Evolutionary conservation across 2,113 vertebrate species (phyloP), one percentile per base, ranked within the genome.

Genomic region (Chamaetylas fuelleborni): DNA sequence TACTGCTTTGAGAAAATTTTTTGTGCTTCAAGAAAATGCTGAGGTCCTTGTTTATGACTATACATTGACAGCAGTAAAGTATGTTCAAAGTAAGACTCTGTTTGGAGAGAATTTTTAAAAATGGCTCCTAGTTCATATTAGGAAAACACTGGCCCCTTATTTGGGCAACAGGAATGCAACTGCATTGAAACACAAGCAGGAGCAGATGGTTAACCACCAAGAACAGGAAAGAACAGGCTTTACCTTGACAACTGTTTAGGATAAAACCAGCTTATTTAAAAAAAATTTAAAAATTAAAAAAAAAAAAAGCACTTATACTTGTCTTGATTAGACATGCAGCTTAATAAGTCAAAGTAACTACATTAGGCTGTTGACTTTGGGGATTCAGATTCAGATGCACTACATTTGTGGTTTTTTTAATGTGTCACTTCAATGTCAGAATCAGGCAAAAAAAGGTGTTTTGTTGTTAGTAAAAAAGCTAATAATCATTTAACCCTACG

Each of bases 351-450:
- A 72, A 91, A 94, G 96, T 90, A 92, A 94, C 81, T 96, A 90
- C 95, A 93, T 97, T 95, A 97, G 90, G 96, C 96, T 96, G 96
- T 95, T 83, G 93, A 90, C 92, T 97, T 97, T 95, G 94, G 89
- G 95, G 97, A 97, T 95, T 96, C 95, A 96, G 96, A 97, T 94
- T 97, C 95, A 97, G 94, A 96, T 96, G 94, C 96, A 97, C 74
- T 90, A 96, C 92, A 93, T 96, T 95, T 92, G 71, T 91, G 95
- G 93, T 93, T 81, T 90, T 94, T 97, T 95, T 81, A 97, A 94
- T 88, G 74, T 96, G 90, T 97, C 91, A 93, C 86, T 97, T 98
- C 97, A 64, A 8, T 93, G 94, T 92, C 95, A 94, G 90, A 91
- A 91, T 93, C 90, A 83, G 96, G 96, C 96, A 95, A 89, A 93